phyloP scores from a whole-genome alignment of 2,113 vertebrate species.

The Propithecus coquereli region DNA sequence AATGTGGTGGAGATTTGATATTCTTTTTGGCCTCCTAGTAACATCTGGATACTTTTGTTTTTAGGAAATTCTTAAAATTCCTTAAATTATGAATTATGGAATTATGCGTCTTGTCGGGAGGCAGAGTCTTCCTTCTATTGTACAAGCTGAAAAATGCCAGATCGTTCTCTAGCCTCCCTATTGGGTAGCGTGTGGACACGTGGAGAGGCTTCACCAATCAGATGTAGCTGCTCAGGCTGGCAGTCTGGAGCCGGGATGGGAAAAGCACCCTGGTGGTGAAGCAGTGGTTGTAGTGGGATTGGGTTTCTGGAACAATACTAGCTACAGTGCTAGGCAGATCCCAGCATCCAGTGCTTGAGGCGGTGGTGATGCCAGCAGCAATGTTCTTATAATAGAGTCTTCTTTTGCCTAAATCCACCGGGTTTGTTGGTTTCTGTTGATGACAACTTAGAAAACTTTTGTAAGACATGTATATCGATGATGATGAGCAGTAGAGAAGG shows the following conservation, averaged over 20 bases:
- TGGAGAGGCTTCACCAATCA: not conserved
- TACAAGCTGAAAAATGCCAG: not conserved
- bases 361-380: too few species aligned
- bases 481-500: not conserved
- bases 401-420: not conserved
- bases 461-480: not conserved
- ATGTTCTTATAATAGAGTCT: not conserved
- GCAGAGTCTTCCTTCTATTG: not conserved
- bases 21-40: not conserved
- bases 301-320: not conserved
- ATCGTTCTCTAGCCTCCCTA: not conserved
- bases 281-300: not conserved
- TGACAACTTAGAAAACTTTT: not conserved
- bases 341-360: too few species aligned
- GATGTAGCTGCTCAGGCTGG: not conserved
- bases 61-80: not conserved
- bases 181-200: not conserved
- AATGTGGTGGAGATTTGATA: not conserved
- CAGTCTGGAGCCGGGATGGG: not conserved
- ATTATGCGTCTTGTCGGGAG: not conserved
- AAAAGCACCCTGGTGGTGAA: not conserved
- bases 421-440: not conserved
- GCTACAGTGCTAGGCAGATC: not conserved
- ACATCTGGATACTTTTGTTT: not conserved
- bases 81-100: not conserved